Evolutionary conservation across 2,797 vertebrate species (phyloP).

Genomic region (Pygocentrus nattereri): DNA sequence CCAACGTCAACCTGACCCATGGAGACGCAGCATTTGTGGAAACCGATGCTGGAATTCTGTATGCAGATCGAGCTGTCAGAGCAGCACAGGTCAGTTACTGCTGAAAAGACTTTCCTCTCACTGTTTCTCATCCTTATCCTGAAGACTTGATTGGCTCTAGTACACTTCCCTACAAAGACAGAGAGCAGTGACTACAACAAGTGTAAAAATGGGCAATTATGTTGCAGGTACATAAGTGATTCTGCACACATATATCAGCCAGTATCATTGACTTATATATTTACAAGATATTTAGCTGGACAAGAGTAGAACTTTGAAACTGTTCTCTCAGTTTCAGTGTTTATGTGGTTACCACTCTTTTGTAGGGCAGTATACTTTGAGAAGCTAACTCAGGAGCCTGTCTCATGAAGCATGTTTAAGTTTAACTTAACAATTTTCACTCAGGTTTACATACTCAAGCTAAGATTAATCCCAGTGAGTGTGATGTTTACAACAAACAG

Average conservation of each 20-base stretch:
- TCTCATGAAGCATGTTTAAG: too few relatives aligned
- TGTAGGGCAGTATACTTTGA: neutral
- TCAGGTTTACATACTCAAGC: too few relatives aligned
- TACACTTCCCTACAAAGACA: neutral
- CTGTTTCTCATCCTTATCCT: neutral
- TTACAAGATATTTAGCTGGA: neutral
- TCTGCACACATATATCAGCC: neutral
- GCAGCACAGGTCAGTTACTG: constrained; percentile 82
- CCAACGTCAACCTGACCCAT: constrained; percentile 69
- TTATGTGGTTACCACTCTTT: neutral
- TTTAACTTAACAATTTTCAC: too few relatives aligned
- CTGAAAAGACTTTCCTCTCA: neutral
- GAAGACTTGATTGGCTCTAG: neutral
- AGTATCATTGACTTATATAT: neutral
- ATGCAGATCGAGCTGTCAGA: constrained; percentile 84
- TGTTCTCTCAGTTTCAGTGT: neutral
- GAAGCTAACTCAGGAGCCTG: neutral
- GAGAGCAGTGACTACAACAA: neutral
- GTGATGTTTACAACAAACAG: too few relatives aligned
- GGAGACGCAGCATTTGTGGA: constrained; percentile 84
- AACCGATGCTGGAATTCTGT: constrained; percentile 82
- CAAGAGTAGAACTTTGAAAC: neutral
- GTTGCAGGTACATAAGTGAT: neutral
- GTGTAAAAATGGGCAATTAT: neutral
- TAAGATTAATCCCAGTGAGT: too few relatives aligned